Evolutionary conservation across 2,113 vertebrate species (phyloP).

Genomic region (Siniperca knerii): DNA sequence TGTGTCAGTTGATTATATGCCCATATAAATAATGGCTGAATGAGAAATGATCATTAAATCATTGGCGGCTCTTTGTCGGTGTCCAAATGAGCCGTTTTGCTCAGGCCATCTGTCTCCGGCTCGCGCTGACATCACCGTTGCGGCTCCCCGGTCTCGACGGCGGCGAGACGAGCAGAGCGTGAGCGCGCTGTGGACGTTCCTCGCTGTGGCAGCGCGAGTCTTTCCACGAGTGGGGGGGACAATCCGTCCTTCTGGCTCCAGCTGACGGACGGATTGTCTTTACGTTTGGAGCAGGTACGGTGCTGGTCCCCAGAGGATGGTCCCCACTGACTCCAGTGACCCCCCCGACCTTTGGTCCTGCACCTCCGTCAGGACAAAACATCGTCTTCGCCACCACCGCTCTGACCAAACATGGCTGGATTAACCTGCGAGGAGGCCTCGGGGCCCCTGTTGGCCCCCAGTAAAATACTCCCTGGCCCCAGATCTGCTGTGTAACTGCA

Average conservation of each 20-base stretch:
- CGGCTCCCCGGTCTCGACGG: slow-evolving; percentile 16
- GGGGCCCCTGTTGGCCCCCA: neutral
- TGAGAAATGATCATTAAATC: slow-evolving; percentile 82
- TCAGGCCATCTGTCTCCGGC: slow-evolving; percentile 71
- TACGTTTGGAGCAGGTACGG: neutral
- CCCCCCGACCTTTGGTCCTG: neutral
- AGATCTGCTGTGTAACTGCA: too few relatives aligned
- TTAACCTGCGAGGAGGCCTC: neutral
- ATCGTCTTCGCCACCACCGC: neutral
- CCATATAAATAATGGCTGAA: slow-evolving; percentile 81
- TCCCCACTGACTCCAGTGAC: neutral
- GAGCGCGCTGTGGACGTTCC: too few relatives aligned
- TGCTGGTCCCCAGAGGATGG: neutral
- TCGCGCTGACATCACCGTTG: slow-evolving; percentile 2
- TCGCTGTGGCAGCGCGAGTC: too few relatives aligned
- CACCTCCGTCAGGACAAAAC: neutral
- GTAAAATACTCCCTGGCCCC: neutral
- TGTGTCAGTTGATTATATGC: slow-evolving; percentile 83
- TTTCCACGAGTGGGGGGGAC: too few relatives aligned
- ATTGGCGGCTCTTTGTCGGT: slow-evolving; percentile 79
- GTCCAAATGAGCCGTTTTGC: slow-evolving; percentile 79
- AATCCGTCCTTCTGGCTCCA: too few relatives aligned
- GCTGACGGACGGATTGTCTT: neutral
- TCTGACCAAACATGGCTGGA: neutral
- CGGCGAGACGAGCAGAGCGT: neutral